Evolutionary conservation across 2,888 invertebrate genomes (phyloP).

Genomic region (Lasius fuliginosus): DNA sequence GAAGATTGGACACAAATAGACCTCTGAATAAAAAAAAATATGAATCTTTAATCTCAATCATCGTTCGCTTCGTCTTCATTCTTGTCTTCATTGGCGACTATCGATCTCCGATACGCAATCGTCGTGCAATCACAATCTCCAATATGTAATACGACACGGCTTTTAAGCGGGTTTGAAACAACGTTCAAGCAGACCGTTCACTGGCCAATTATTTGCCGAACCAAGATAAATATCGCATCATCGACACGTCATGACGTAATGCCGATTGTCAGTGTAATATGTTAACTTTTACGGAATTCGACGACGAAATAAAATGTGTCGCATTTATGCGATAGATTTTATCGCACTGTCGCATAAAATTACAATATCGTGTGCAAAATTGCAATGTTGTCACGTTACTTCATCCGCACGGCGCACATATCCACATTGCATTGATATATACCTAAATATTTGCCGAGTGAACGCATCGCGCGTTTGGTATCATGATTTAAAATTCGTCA

Average conservation of each 20-base stretch:
- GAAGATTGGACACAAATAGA: background rate
- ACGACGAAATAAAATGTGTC: slow-evolving; percentile 3
- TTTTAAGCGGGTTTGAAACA: slow-evolving; percentile 51
- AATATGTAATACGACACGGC: slow-evolving; percentile 50
- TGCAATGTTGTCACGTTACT: background rate
- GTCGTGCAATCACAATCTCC: slow-evolving; percentile 35
- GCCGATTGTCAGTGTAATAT: slow-evolving; percentile 33
- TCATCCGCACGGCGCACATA: background rate
- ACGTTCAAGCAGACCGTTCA: slow-evolving; percentile 29
- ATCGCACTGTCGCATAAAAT: background rate
- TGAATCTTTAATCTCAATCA: slow-evolving; percentile 25
- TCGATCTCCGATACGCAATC: slow-evolving; percentile 47
- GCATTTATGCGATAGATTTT: background rate
- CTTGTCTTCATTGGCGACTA: slow-evolving; percentile 41
- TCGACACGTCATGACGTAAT: slow-evolving; percentile 44
- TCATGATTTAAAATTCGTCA: slow-evolving; percentile 31
- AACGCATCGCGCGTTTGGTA: background rate
- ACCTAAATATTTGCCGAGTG: slow-evolving; percentile 11
- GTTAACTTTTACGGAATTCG: slow-evolving; percentile 11
- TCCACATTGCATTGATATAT: background rate
- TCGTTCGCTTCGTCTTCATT: slow-evolving; percentile 34
- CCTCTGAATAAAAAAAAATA: slow-evolving; percentile 9
- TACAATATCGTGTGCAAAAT: background rate
- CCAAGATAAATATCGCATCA: slow-evolving; percentile 44
- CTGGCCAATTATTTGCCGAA: slow-evolving; percentile 41